Percentiles rank a stretch among this genome's conserved stretches.
These are phyloP conservation scores for Anhinga rufa DNA, from an alignment of 2,113 vertebrate genomes.

Conservation along the genomic window DNA sequence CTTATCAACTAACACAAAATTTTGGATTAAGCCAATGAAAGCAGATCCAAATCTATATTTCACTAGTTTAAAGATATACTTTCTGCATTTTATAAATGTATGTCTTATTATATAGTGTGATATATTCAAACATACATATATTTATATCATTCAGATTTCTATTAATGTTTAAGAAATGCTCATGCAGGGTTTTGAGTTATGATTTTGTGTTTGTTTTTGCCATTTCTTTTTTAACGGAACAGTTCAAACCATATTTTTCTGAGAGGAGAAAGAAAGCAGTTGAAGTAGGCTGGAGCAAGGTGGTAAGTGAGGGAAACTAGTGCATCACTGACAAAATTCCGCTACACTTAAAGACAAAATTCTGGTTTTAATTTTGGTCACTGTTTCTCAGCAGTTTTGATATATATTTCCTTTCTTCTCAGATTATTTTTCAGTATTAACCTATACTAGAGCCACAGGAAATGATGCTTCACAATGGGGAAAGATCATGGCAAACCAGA, in stretches of 20 bases:
- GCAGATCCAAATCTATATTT: background rate
- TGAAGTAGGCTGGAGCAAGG: background rate
- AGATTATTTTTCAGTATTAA: background rate
- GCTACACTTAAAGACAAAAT: background rate
- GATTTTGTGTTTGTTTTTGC: background rate
- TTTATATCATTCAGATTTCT: background rate
- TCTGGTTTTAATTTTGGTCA: background rate
- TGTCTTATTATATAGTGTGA: background rate
- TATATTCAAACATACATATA: background rate
- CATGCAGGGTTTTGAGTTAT: background rate
- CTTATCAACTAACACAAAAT: background rate
- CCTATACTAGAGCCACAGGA: background rate
- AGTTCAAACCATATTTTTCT: background rate
- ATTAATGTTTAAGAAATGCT: background rate
- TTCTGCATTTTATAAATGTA: background rate
- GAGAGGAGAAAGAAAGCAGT: background rate
- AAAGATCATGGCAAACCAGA: background rate
- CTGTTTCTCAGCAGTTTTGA: background rate
- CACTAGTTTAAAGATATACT: background rate
- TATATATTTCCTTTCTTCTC: background rate
- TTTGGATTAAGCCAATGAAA: background rate
- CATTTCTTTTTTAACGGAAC: background rate
- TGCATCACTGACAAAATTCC: background rate
- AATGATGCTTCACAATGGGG: background rate
- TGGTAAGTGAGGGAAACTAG: background rate